phyloP scores from a whole-genome alignment of 2,888 invertebrate genomes.

The Flabesymbios commensalis region DNA sequence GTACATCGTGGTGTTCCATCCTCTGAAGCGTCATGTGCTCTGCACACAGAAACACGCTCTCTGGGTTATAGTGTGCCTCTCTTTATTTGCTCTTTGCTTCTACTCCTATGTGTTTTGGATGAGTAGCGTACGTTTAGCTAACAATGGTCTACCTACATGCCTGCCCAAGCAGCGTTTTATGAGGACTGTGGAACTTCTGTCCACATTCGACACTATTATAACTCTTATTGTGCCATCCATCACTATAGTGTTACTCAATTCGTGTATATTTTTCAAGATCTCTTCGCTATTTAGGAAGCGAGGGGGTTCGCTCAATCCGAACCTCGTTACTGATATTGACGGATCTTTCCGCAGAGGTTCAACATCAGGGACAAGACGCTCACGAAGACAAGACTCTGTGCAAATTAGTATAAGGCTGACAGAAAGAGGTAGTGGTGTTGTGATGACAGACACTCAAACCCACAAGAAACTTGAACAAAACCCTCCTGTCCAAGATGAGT shows the following conservation, averaged over 20 bases:
- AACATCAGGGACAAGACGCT: no score
- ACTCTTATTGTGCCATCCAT: slow-evolving; percentile 24
- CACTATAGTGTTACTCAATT: slow-evolving; percentile 22
- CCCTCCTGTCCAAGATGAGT: no score
- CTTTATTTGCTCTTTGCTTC: not conserved
- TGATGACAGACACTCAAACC: no score
- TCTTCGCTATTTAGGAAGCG: no score
- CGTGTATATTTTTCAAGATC: slow-evolving; percentile 20
- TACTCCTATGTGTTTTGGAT: slow-evolving; percentile 13
- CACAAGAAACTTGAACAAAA: no score
- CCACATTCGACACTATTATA: slow-evolving; percentile 20
- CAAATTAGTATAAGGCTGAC: no score
- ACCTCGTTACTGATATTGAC: no score
- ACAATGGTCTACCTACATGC: no score
- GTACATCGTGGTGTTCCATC: slow-evolving; percentile 21
- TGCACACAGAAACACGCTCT: slow-evolving; percentile 16
- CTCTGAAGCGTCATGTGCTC: slow-evolving; percentile 8
- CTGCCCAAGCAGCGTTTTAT: not conserved
- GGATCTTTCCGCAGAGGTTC: no score
- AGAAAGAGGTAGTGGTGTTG: no score
- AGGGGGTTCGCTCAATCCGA: no score
- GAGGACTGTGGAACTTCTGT: slow-evolving; percentile 1
- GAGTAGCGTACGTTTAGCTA: slow-evolving; percentile 1
- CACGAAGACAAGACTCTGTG: no score
- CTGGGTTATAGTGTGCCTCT: not conserved